These are phyloP conservation scores for Gymnogyps californianus DNA, from an alignment of 2,113 vertebrate species.

Conservation along the genomic window DNA sequence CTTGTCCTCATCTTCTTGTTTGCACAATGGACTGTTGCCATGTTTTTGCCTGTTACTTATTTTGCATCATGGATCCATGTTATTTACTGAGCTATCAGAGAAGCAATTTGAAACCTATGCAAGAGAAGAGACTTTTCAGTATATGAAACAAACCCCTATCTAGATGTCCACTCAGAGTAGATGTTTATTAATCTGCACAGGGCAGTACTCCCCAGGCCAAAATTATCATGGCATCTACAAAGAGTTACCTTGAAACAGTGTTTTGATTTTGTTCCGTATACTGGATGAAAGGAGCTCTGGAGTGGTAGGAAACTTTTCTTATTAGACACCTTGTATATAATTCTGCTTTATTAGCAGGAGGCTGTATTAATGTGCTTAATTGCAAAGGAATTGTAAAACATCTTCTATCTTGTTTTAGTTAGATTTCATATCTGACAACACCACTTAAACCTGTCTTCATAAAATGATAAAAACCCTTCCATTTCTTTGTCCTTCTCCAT, in stretches of 20 bases:
- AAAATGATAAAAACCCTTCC: not conserved
- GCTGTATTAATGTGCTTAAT: not conserved
- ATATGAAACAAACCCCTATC: not conserved
- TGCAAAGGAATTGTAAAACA: not conserved
- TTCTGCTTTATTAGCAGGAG: not conserved
- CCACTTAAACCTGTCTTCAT: not conserved
- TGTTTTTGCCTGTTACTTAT: not conserved
- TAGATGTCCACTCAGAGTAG: not conserved
- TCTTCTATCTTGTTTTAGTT: not conserved
- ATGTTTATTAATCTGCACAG: not conserved
- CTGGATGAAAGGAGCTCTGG: not conserved
- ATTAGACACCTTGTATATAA: not conserved
- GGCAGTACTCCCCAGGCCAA: not conserved
- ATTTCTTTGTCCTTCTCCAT: not conserved
- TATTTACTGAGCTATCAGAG: not conserved
- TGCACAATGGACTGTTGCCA: too few relatives aligned
- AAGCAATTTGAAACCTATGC: not conserved
- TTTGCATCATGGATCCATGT: not conserved
- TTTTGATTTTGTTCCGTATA: not conserved
- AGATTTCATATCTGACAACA: not conserved
- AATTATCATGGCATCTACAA: not conserved
- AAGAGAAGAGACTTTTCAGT: not conserved
- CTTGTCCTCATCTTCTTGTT: not conserved
- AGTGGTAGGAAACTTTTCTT: not conserved
- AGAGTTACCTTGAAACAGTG: not conserved